Evolutionary conservation across 2,113 vertebrate genomes (phyloP).

Genomic region (Progne subis): DNA sequence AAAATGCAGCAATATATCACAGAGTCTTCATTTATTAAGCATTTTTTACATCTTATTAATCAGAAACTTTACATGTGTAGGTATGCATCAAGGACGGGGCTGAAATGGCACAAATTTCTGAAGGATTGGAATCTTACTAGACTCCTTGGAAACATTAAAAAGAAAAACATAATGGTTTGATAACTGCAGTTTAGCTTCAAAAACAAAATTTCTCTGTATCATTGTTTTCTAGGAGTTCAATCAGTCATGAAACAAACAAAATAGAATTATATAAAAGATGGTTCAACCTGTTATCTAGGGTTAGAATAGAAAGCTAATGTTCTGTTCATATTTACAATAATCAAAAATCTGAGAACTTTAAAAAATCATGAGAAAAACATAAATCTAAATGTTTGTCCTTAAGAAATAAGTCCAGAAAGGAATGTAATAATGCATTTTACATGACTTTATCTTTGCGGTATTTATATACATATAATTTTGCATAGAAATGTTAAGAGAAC

Average conservation of each 20-base stretch:
- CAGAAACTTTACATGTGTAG: not conserved
- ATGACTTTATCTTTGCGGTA: not conserved
- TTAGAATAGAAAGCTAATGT: not conserved
- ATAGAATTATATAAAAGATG: fast-evolving
- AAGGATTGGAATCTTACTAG: not conserved
- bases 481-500: not conserved
- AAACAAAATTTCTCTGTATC: not conserved
- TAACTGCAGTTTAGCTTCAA: not conserved
- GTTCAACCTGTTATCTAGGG: not conserved
- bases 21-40: not conserved
- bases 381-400: not conserved
- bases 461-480: not conserved
- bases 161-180: not conserved
- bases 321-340: not conserved
- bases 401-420: not conserved
- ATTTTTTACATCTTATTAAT: not conserved
- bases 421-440: not conserved
- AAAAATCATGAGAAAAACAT: not conserved
- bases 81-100: not conserved
- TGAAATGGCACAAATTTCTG: not conserved
- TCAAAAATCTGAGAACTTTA: not conserved
- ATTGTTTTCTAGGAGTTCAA: not conserved
- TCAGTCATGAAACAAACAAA: not conserved
- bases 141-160: not conserved
- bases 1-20: not conserved